Conservation (phyloP, 2,797 vertebrate species). For the Acanthurus lineatus region DNA sequence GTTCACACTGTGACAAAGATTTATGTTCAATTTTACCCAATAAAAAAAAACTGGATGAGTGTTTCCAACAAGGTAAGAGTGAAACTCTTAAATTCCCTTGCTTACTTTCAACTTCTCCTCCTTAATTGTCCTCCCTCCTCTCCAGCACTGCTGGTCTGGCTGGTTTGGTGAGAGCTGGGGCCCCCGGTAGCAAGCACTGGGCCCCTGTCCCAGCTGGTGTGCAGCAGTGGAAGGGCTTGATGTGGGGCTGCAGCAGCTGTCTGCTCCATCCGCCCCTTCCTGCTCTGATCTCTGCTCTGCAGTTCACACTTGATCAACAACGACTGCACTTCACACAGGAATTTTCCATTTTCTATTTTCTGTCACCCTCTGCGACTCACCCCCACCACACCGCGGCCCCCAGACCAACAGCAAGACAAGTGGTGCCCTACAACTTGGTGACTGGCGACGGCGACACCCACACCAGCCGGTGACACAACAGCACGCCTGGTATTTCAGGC, state of each 20-base stretch:
- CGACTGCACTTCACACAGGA: constrained; percentile 87
- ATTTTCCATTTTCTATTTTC: constrained; percentile 90
- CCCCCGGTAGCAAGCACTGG: constrained; percentile 13
- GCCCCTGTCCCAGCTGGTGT: constrained; percentile 67
- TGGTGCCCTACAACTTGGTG: constrained; percentile 71
- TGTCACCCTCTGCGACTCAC: constrained; percentile 56
- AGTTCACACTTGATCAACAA: constrained; percentile 87
- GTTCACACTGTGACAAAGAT: neutral
- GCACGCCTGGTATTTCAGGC: constrained; percentile 71
- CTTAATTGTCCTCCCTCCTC: neutral
- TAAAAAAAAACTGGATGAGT: neutral
- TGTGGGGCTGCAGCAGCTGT: constrained; percentile 78
- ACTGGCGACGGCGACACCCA: constrained; percentile 63
- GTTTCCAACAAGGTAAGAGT: neutral
- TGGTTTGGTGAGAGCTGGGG: constrained; percentile 12
- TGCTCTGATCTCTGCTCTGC: constrained; percentile 79
- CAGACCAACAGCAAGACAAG: constrained; percentile 73
- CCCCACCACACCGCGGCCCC: constrained; percentile 45
- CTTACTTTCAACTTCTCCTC: constrained; percentile 4
- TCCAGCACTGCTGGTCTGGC: neutral
- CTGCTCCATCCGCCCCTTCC: constrained; percentile 67
- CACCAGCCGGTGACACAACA: constrained; percentile 64
- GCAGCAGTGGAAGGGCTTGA: constrained; percentile 47
- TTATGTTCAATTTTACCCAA: neutral
- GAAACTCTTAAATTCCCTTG: neutral